Base-by-base conservation (phyloP, 2,797 vertebrate genomes). In the Coregonus suidteri region DNA sequence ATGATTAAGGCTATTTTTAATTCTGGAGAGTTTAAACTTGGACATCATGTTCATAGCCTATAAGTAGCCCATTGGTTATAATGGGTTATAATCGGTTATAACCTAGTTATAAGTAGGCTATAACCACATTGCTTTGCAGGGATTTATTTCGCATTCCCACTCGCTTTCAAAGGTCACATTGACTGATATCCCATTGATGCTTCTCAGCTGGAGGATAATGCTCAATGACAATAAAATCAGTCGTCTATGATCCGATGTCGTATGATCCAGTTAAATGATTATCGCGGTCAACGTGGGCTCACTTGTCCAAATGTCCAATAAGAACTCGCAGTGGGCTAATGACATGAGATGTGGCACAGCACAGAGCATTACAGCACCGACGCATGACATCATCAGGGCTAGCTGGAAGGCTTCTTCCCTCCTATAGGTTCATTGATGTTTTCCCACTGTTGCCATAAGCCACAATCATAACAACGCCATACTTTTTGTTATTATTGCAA, bases 361-460 rank as follows among this genome's bases (percentile, higher is more conserved):
- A 34, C 25, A 0, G 64, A 66, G 31, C 31, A 5, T 35, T 34
- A 81, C 80, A 52, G 80, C 78, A 81, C 56, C 73, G 79, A 77
- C 79, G 85, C 81, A 86, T 90, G 87, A 90, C 87, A 84, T 88
- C 88, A 88, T 79, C 83, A 83, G 69, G 69, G 66, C 75, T 64
- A 5, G 65, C 64, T 66, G 30, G 13, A 34, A 34, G 0, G 30
- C 65, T 67, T 35, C 31, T 34, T 15, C 13, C 65, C 30, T 34
- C 11, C 65, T 34, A 67, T 67, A 67, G 56, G 56, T 62, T 62
- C 56, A 62, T 62, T 62, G 56, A 62, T n/a, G 56, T 62, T 9
- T 20, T 7, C 15, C n/a, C n/a, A 0, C n/a, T 62, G 56, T 62
- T 62, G 1, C n/a, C 56, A 20, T 18, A 18, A 18, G 53, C 53